Evolutionary conservation across 2,888 invertebrate genomes (phyloP).

Genomic region (Myopa testacea): DNA sequence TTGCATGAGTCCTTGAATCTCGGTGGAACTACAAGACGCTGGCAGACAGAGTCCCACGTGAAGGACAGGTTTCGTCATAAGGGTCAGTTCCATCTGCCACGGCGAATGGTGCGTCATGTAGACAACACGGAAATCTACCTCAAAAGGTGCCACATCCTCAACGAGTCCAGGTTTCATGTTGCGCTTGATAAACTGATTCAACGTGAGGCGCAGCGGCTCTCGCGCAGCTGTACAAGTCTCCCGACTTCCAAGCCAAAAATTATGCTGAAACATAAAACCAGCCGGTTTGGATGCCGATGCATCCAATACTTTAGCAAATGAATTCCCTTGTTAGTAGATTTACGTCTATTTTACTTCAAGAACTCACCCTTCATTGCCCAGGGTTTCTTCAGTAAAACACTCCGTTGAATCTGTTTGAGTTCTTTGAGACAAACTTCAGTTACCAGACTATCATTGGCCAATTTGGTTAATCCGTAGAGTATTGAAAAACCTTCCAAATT

Average conservation of each 20-base stretch:
- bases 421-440: neutral
- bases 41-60: slow-evolving; percentile 71
- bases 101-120: slow-evolving; percentile 64
- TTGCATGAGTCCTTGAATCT: slow-evolving; percentile 57
- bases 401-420: slow-evolving; percentile 4
- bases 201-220: slow-evolving; percentile 59
- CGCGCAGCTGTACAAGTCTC: slow-evolving; percentile 69
- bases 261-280: slow-evolving; percentile 72
- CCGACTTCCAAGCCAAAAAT: slow-evolving; percentile 72
- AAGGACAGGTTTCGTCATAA: slow-evolving; percentile 61
- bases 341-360: neutral
- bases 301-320: slow-evolving; percentile 69
- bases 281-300: slow-evolving; percentile 70
- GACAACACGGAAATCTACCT: slow-evolving; percentile 63
- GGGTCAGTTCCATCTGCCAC: slow-evolving; percentile 11
- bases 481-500: slow-evolving; percentile 1
- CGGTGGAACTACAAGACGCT: slow-evolving; percentile 64
- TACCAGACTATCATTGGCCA: neutral
- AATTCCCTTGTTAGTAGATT: no score
- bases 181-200: slow-evolving; percentile 59
- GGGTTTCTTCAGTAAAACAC: neutral
- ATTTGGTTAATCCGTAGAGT: neutral
- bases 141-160: slow-evolving; percentile 63
- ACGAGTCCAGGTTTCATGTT: slow-evolving; percentile 63
- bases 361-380: slow-evolving; percentile 15